These are phyloP conservation scores for Engystomops pustulosus DNA, from an alignment of 2,113 vertebrate genomes.

Conservation along the genomic window DNA sequence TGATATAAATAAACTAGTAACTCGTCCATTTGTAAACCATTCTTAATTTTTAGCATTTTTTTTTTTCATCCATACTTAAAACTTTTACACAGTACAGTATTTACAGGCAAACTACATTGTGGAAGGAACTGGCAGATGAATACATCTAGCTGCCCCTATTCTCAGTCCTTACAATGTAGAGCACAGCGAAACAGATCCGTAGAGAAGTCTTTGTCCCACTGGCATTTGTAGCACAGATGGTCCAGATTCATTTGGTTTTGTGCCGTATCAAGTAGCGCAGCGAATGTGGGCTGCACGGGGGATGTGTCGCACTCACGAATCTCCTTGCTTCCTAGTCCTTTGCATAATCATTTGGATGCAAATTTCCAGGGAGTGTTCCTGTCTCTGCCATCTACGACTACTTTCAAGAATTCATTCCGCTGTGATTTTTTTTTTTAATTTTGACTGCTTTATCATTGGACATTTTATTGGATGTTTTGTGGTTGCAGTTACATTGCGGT, in stretches of 20 bases:
- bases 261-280: slow-evolving; percentile 24
- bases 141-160: not conserved
- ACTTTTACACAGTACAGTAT: too few species aligned
- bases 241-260: slow-evolving; percentile 36
- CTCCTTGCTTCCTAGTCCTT: slow-evolving; percentile 21
- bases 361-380: not conserved
- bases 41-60: too few species aligned
- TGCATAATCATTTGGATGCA: slow-evolving; percentile 39
- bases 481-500: not conserved
- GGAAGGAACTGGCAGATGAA: not conserved
- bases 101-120: not conserved
- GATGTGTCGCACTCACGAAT: not conserved
- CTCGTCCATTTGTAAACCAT: too few species aligned
- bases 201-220: slow-evolving; percentile 29
- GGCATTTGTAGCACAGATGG: slow-evolving; percentile 43
- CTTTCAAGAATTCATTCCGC: not conserved
- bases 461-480: slow-evolving; percentile 5
- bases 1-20: too few species aligned
- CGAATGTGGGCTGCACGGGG: slow-evolving; percentile 14
- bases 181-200: not conserved
- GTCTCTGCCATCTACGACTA: not conserved
- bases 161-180: not conserved
- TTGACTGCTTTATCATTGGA: too few species aligned
- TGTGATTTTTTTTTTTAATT: not conserved
- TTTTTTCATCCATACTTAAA: too few species aligned